Conservation (phyloP, 64 coral and sea anemone genomes). For the Actinia equina region DNA sequence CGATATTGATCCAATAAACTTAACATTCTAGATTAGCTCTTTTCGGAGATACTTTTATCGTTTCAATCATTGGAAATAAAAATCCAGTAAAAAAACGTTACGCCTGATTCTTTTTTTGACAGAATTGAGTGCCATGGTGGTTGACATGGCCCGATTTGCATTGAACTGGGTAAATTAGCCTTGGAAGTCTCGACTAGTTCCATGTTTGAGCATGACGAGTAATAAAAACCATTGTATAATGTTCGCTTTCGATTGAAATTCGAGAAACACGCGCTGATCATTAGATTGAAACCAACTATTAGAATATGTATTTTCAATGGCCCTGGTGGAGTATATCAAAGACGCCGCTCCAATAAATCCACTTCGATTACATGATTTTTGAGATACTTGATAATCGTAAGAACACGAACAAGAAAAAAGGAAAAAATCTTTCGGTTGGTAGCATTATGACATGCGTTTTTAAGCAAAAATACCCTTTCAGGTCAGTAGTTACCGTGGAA, state of each 20-base stretch:
- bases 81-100: not conserved
- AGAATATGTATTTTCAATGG: not conserved
- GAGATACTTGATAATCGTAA: not conserved
- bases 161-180: not conserved
- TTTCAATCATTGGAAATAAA: not conserved
- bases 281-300: not conserved
- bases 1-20: not conserved
- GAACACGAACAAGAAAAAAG: not conserved
- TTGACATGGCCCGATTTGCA: not conserved
- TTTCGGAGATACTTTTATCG: not conserved
- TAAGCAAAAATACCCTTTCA: conserved; percentile 14
- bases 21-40: not conserved
- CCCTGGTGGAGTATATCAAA: not conserved
- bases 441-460: not conserved
- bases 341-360: not conserved
- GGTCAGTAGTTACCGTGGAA: not conserved
- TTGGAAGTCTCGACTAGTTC: not conserved
- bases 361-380: not conserved
- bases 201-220: not conserved
- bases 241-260: not conserved
- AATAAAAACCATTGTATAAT: not conserved
- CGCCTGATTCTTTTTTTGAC: not conserved
- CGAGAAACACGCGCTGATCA: not conserved
- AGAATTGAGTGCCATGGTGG: no score
- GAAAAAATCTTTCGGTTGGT: not conserved